phyloP scores from a whole-genome alignment of 1,140 invertebrate genomes.

The Drosophila sp. region DNA sequence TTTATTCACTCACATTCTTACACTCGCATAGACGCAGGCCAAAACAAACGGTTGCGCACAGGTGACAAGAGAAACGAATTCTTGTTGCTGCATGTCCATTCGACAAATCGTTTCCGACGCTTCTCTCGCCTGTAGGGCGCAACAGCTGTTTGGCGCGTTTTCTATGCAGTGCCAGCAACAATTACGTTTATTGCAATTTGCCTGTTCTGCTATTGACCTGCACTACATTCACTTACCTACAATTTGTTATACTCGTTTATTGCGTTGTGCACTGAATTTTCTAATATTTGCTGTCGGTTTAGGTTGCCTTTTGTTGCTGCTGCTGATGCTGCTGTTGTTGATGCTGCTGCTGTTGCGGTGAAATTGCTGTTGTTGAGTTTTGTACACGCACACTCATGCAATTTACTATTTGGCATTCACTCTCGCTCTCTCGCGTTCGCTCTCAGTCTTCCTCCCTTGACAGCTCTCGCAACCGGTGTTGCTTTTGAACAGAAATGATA shows the following conservation, averaged over 20 bases:
- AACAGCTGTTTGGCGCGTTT: constrained; percentile 67
- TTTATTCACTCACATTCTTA: neutral
- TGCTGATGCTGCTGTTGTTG: constrained; percentile 25
- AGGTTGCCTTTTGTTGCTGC: constrained; percentile 22
- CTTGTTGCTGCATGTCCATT: constrained; percentile 9
- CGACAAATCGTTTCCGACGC: constrained; percentile 27
- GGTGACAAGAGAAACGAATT: constrained; percentile 37
- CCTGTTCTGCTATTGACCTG: neutral
- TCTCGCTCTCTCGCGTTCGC: neutral
- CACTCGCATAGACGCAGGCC: neutral
- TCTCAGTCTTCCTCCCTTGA: constrained; percentile 9
- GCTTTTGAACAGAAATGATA: constrained; percentile 25
- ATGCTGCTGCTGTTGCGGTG: constrained; percentile 43
- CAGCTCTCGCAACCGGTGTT: constrained; percentile 24
- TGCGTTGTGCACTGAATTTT: constrained; percentile 17
- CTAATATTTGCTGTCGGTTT: constrained; percentile 13
- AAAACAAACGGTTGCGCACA: constrained; percentile 29
- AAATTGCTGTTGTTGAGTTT: constrained; percentile 49
- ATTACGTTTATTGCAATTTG: constrained; percentile 29
- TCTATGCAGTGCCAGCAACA: constrained; percentile 32
- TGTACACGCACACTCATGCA: constrained; percentile 3
- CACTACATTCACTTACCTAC: constrained; percentile 18
- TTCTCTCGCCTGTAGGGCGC: constrained; percentile 50
- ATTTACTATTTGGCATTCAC: constrained; percentile 32
- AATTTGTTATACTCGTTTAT: constrained; percentile 16